These are phyloP conservation scores for Labeo rohita DNA, from an alignment of 2,113 vertebrate genomes.

Conservation along the genomic window DNA sequence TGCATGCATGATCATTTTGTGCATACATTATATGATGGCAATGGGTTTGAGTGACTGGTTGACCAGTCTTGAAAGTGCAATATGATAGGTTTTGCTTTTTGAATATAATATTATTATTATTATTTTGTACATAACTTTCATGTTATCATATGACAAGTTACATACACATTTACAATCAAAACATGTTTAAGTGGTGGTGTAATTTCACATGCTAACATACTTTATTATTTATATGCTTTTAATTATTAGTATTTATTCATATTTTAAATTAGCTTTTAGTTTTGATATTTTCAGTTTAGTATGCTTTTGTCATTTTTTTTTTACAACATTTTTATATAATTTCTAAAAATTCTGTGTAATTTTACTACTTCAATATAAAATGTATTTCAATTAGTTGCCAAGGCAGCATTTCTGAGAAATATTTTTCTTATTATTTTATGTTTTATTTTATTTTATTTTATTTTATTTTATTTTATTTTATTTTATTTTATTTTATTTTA, in stretches of 20 bases:
- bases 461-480: too few species aligned
- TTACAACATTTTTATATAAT: neutral
- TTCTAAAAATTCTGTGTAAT: neutral
- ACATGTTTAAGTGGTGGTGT: neutral
- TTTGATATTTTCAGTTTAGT: neutral
- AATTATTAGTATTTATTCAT: neutral
- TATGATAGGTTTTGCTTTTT: neutral
- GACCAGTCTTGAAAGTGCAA: neutral
- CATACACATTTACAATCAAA: neutral
- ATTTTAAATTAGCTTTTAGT: neutral
- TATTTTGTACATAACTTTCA: neutral
- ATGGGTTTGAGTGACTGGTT: neutral
- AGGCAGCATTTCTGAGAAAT: too few species aligned
- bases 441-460: too few species aligned
- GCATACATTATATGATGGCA: neutral
- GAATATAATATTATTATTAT: neutral
- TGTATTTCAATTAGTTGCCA: too few species aligned
- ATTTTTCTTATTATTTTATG: too few species aligned
- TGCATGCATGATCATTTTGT: neutral
- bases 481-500: too few species aligned
- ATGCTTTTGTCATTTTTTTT: neutral
- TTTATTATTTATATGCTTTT: conserved; percentile 3
- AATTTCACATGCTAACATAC: neutral
- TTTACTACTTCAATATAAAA: neutral
- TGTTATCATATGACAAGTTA: neutral